Conservation (phyloP, 2,113 vertebrate genomes). For the Naja naja region DNA sequence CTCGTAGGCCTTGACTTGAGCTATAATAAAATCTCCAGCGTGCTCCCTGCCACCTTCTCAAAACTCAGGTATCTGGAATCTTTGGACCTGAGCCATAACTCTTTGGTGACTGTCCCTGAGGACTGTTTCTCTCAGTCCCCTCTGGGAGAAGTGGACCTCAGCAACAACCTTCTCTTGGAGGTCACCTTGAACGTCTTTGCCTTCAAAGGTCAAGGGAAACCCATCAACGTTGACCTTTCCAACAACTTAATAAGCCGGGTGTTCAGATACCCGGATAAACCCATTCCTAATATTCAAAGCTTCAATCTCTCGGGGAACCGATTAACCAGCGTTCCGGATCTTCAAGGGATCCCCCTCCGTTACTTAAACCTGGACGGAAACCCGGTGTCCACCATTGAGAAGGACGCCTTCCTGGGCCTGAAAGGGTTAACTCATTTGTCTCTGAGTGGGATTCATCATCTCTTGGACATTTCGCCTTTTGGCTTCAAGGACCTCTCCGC, state of each 20-base stretch:
- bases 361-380: constrained; percentile 89
- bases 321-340: constrained; percentile 72
- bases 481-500: constrained; percentile 79
- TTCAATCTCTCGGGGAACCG: constrained; percentile 85
- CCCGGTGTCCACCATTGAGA: constrained; percentile 71
- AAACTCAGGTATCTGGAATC: constrained; percentile 92
- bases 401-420: constrained; percentile 75
- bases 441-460: constrained; percentile 74
- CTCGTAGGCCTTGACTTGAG: constrained; percentile 90
- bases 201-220: constrained; percentile 77
- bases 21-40: constrained; percentile 80
- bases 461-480: constrained; percentile 69
- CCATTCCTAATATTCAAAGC: constrained; percentile 78
- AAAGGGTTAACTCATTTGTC: constrained; percentile 85
- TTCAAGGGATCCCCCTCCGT: constrained; percentile 80
- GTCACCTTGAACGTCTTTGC: constrained; percentile 77
- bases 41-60: constrained; percentile 81
- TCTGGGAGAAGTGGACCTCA: constrained; percentile 87
- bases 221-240: constrained; percentile 85
- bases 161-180: constrained; percentile 82
- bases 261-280: constrained; percentile 33
- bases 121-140: constrained; percentile 84
- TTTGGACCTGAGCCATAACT: constrained; percentile 91
- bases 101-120: constrained; percentile 73
- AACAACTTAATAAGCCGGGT: constrained; percentile 79